phyloP scores from a whole-genome alignment of 2,113 vertebrate genomes.

The Mastomys natalensis region DNA sequence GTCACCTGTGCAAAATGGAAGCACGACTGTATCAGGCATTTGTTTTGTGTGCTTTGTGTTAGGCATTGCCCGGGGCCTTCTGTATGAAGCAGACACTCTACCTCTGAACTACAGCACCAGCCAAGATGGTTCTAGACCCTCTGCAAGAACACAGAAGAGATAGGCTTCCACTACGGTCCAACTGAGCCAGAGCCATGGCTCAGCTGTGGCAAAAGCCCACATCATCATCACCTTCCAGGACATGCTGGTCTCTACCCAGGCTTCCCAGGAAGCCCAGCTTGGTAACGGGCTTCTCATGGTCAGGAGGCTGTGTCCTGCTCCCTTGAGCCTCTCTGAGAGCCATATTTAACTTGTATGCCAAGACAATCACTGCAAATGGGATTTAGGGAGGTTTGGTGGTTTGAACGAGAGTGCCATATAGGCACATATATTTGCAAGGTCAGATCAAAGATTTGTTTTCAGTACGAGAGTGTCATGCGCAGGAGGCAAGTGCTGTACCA shows the following conservation, averaged over 20 bases:
- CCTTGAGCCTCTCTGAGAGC: background rate
- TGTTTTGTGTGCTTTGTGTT: background rate
- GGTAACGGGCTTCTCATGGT: background rate
- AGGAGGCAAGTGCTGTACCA: background rate
- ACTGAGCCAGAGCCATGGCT: background rate
- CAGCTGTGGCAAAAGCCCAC: fast-evolving
- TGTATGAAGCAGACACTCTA: background rate
- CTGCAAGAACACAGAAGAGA: background rate
- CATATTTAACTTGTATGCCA: background rate
- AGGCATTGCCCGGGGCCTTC: background rate
- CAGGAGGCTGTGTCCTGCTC: background rate
- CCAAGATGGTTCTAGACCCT: background rate
- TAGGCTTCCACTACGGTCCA: too few species aligned
- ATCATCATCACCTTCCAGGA: too few species aligned
- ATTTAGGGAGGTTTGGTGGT: background rate
- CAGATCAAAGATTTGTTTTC: background rate
- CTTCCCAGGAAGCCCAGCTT: background rate
- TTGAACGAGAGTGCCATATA: background rate
- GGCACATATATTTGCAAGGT: background rate
- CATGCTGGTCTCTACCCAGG: background rate
- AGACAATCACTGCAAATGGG: background rate
- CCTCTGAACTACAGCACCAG: background rate
- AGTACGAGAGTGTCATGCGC: background rate
- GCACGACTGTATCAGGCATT: background rate
- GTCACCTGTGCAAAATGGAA: background rate